A percentile compares a stretch with the other conserved stretches of the same genome.
Evolutionary conservation across 2,797 vertebrate species (phyloP).

Genomic region (Podarcis lilfordi): DNA sequence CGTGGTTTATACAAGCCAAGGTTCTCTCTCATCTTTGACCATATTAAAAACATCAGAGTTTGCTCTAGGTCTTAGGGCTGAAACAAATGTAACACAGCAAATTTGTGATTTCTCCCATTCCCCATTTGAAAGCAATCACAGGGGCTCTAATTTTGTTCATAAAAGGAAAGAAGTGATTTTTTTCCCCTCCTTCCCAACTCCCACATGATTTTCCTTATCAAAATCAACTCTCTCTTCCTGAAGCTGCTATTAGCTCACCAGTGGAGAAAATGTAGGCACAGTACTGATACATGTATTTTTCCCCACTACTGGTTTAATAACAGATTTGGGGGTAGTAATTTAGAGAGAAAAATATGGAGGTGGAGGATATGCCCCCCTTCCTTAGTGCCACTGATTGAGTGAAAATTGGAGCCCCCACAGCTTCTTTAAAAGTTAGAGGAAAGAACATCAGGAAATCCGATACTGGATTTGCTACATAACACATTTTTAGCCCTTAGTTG

Average conservation of each 20-base stretch:
- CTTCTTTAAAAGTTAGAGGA: background rate
- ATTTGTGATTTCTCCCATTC: background rate
- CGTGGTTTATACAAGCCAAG: background rate
- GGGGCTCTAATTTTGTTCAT: background rate
- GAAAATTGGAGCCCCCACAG: background rate
- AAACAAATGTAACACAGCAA: no score
- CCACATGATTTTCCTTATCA: background rate
- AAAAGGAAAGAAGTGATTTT: no score
- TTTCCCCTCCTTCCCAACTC: background rate
- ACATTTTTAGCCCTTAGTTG: background rate
- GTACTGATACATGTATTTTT: background rate
- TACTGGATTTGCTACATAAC: background rate
- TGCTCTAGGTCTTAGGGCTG: no score
- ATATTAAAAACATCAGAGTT: background rate
- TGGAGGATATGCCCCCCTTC: background rate
- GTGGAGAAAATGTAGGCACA: background rate
- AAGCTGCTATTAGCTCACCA: background rate
- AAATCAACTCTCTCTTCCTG: background rate
- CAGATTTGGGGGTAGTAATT: background rate
- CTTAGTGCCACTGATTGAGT: background rate
- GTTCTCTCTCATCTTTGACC: background rate
- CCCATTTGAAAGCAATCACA: background rate
- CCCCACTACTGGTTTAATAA: background rate
- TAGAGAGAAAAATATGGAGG: background rate
- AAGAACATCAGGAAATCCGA: background rate